These are phyloP conservation scores for Aratinga solstitialis DNA, from an alignment of 2,797 vertebrate genomes.

Conservation along the genomic window DNA sequence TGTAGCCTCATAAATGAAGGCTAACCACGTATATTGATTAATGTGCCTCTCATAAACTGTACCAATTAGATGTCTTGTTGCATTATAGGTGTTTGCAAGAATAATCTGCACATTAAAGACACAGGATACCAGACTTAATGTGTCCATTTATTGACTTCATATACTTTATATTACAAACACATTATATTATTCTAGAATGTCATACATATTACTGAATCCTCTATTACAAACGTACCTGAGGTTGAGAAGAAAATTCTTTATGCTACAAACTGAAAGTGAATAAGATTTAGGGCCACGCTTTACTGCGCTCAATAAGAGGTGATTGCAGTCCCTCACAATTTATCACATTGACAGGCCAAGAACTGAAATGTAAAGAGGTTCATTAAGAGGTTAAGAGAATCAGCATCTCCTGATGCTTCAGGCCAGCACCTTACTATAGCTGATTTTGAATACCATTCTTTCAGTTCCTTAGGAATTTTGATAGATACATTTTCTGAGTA, in stretches of 20 bases:
- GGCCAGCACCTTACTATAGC: neutral
- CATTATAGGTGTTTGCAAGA: neutral
- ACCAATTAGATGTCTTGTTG: neutral
- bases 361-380: neutral
- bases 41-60: neutral
- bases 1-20: neutral
- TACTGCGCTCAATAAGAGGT: neutral
- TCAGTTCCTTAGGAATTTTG: neutral
- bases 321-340: neutral
- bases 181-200: neutral
- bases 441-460: neutral
- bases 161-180: neutral
- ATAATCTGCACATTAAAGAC: neutral
- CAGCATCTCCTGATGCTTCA: neutral
- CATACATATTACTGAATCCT: neutral
- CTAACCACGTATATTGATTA: neutral
- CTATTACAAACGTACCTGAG: neutral
- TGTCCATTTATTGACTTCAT: neutral
- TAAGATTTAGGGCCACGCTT: neutral
- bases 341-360: neutral
- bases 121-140: neutral
- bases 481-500: neutral
- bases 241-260: neutral
- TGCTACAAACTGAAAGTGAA: neutral
- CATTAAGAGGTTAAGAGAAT: neutral